Evolutionary conservation across 92 coral and sea anemone species (phyloP), one percentile per base, ranked within the genome.

Genomic region (Plumapathes pennacea): DNA sequence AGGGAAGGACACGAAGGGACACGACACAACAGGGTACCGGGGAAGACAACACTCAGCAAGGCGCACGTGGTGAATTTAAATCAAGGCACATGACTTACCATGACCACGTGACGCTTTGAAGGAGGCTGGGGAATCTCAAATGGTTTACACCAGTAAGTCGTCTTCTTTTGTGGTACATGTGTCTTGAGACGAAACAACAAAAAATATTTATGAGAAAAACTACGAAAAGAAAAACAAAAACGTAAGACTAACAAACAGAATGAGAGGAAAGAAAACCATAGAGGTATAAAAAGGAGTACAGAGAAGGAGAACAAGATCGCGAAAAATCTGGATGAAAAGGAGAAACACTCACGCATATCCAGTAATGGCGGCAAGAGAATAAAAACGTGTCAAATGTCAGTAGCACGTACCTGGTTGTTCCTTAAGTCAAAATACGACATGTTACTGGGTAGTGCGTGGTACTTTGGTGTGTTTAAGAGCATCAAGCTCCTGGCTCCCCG

Each of bases 401-500:
- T n/a, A n/a, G n/a, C n/a, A n/a, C n/a, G n/a, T 27, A 57, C 66
- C 42, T 15, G 19, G 22, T 70, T 48, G 31, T 24, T 28, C 14
- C 3, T 9, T 12, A 80, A 0, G 1, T 72, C 86, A 28, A 72
- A 72, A 25, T 56, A 8, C 14, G 72, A 48, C 10, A 69, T 33
- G 50, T 67, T 73, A 26, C 46, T 23, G 13, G 83, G 88, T 43
- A 67, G 38, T 14, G 64, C 20, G n/a, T n/a, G n/a, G n/a, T n/a
- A n/a, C n/a, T n/a, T n/a, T n/a, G n/a, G n/a, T n/a, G 58, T 32
- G 46, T 74, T 74, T 1, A 66, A 56, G 14, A 81, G 44, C 24
- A 60, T 9, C 18, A 74, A 32, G 48, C 82, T 74, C 42, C 83
- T 75, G 21, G 62, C 37, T 23, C 82, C 82, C 8, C 56, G 25